Base-by-base conservation (phyloP, 1,140 invertebrate genomes). In the Lethrus apterus region DNA sequence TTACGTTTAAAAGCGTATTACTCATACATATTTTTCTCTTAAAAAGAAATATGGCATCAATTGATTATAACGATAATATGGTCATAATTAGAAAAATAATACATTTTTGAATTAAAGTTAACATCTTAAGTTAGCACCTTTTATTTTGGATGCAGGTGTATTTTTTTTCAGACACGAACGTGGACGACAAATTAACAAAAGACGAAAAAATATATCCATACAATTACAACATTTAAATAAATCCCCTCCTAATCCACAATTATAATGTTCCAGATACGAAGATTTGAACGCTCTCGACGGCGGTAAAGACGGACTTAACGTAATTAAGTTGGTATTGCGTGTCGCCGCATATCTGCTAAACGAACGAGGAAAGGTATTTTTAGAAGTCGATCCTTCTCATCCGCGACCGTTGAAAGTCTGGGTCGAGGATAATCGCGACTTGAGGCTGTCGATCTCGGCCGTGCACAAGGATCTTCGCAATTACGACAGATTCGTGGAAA, bases 211-310 rank as follows among this genome's bases (percentile, higher is more conserved):
- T n/a, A 33, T 44, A 11, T 17, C 4, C 11, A 3, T 31, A 2
- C n/a, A 19, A 2, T 44, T n/a, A 10, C 14, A 10, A 9, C 14
- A 14, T 14, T n/a, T n/a, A n/a, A n/a, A n/a, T n/a, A n/a, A n/a
- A n/a, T n/a, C n/a, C n/a, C n/a, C n/a, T n/a, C n/a, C n/a, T n/a
- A n/a, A n/a, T n/a, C n/a, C n/a, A n/a, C n/a, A n/a, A n/a, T n/a
- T n/a, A n/a, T 38, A 29, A 7, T 42, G 23, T 54, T 56, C 1
- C 44, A 80, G 78, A 45, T 82, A 77, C 59, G 80, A 82, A 62
- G 79, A 81, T 59, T 54, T 77, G 10, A 67, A 62, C 50, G 78
- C 79, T 2, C 57, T 81, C 23, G 75, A 81, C 60, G 80, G 79
- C 8, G 80, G 80, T 7, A 52, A 60, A 3, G 77, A 81, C 65